Evolutionary conservation across 2,113 vertebrate species (phyloP), one percentile per base, ranked within the genome.

Genomic region (Bufo gargarizans): DNA sequence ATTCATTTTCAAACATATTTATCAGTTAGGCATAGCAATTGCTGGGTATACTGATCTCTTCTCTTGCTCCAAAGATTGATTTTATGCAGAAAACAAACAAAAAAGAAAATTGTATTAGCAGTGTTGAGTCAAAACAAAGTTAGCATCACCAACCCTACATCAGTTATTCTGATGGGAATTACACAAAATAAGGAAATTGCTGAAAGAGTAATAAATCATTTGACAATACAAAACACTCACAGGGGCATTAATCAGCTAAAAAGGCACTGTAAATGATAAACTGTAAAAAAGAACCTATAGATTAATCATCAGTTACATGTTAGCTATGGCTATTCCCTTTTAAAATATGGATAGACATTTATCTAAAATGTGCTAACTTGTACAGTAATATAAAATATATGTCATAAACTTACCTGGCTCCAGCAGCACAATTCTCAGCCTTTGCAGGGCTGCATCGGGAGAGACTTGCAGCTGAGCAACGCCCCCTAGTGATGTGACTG

Each of bases 91-190:
- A 79, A 86, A 14, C 49, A 77, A 77, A n/a, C 50, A 80, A 79
- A 50, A 79, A 10, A 53, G 33, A 82, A 17, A 33, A 50, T 78
- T 65, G 53, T 63, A 77, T 86, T 78, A 53, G 45, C 58, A 55
- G 14, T 67, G 65, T 14, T 53, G 85, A 56, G 45, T 79, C 74
- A 78, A 11, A 86, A 56, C 49, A 67, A 86, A 67, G 85, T 79
- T 86, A 45, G 56, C 16, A 77, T 71, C 65, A 81, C 49, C 47
- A 80, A 71, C 69, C 0, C 67, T 45, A n/a, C 65, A 81, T 87
- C 63, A 45, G 65, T 87, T 82, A 87, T 82, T 81, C 43, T 86
- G 85, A 82, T 87, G 49, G n/a, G 33, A 82, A 88, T 16, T 59
- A 33, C 76, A 79, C 61, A 78, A 86, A 85, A 61, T 61, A 74